These are phyloP conservation scores for Volucella inflata DNA, from an alignment of 2,888 invertebrate species.

Conservation along the genomic window DNA sequence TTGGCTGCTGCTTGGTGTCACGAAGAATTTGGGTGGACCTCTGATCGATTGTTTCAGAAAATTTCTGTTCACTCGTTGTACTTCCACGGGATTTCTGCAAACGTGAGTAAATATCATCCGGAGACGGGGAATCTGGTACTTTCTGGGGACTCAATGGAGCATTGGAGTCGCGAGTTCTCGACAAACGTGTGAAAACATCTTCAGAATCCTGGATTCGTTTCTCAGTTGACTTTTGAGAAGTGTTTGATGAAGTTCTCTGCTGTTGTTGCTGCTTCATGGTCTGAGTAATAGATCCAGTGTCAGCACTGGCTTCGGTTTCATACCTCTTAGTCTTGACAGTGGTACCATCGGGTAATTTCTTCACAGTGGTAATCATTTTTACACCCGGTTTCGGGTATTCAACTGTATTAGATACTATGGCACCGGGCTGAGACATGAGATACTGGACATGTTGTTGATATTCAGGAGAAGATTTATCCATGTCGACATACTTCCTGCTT, in stretches of 20 bases:
- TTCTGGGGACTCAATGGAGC: conserved; percentile 34
- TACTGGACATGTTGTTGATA: conserved; percentile 82
- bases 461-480: conserved; percentile 82
- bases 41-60: conserved; percentile 62
- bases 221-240: conserved; percentile 67
- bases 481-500: conserved; percentile 81
- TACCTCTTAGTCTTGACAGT: conserved; percentile 88
- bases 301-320: conserved; percentile 84
- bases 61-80: conserved; percentile 48
- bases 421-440: conserved; percentile 83
- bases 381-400: conserved; percentile 88
- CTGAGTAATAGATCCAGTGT: conserved; percentile 48
- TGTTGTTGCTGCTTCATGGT: conserved; percentile 74
- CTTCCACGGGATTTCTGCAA: conserved; percentile 50
- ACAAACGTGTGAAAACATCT: conserved; percentile 71
- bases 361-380: conserved; percentile 88
- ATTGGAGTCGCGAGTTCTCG: conserved; percentile 63
- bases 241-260: conserved; percentile 64
- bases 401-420: conserved; percentile 85
- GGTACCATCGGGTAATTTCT: conserved; percentile 88
- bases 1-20: conserved; percentile 32
- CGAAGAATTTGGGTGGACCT: conserved; percentile 66
- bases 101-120: conserved; percentile 39
- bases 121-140: conserved; percentile 44
- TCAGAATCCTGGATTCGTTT: conserved; percentile 72